Evolutionary conservation across 2,113 vertebrate species (phyloP), one percentile per base, ranked within the genome.

Genomic region (Aphyosemion australe): DNA sequence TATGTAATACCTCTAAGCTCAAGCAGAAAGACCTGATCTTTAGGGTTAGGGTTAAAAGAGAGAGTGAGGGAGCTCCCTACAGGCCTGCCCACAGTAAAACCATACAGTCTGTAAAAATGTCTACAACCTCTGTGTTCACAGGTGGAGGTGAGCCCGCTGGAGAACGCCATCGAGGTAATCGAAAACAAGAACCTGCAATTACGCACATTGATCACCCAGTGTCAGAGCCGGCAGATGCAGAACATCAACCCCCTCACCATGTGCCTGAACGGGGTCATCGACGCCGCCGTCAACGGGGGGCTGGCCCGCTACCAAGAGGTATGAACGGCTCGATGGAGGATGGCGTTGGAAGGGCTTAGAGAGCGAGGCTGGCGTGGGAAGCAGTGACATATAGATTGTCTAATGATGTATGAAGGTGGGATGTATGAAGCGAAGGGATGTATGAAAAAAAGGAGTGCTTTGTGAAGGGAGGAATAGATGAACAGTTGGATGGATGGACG

Each of bases 181-280:
- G 97, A 98, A 91, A 99, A 99, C 86, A 99, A 99, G 90, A 99
- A 97, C 85, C 91, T 96, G 70, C 97, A 99, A 74, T 76, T 99
- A 59, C 94, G 97, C 81, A 96, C 95, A 0, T 87, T 99, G 73
- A 98, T 98, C 78, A 93, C 94, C 58, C 97, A 98, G 80, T 99
- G 97, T 87, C 96, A 99, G 84, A 94, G 93, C 60, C 90, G 97
- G 68, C 97, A 98, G 90, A 97, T 98, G 95, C 95, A 95, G 89
- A 99, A 98, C 86, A 93, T 98, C 89, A 98, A 98, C 91, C 97
- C 97, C 8, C 94, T 99, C 78, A 99, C 97, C 50, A 99, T 99
- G 97, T 99, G 97, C 90, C 94, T 99, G 72, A 99, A 99, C 39
- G 97, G 97, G 54, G 97, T 99, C 73, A 96, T 99, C 69, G 97